A percentile compares a stretch with the other conserved stretches of the same genome.
These are phyloP conservation scores for Proteles cristata DNA, from an alignment of 2,113 vertebrate genomes.

Conservation along the genomic window DNA sequence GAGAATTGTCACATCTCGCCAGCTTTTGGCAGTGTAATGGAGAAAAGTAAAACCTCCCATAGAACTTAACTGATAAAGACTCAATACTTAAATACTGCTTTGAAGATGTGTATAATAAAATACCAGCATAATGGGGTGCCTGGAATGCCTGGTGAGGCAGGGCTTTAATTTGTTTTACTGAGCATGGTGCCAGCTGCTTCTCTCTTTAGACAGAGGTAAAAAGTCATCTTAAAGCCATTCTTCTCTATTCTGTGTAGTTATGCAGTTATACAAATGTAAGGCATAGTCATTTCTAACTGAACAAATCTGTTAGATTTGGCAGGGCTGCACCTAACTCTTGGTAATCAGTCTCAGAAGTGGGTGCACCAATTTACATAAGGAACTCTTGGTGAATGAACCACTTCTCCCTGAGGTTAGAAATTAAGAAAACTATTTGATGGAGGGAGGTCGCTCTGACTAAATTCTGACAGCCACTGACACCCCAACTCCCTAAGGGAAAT, in stretches of 20 bases:
- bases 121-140: conserved; percentile 56
- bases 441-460: not conserved
- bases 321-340: conserved; percentile 40
- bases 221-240: conserved; percentile 38
- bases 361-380: not conserved
- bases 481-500: not conserved
- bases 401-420: not conserved
- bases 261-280: conserved; percentile 43
- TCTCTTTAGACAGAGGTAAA: conserved; percentile 68
- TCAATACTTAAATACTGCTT: conserved; percentile 66
- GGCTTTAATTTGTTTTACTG: conserved; percentile 75
- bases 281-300: conserved; percentile 35
- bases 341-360: conserved; percentile 2
- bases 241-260: conserved; percentile 29
- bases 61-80: conserved; percentile 67
- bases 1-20: conserved; percentile 45
- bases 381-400: not conserved
- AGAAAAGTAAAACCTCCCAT: conserved; percentile 60
- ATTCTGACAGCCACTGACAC: not conserved
- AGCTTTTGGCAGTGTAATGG: conserved; percentile 66
- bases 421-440: not conserved
- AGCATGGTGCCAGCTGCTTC: conserved; percentile 68
- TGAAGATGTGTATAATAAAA: conserved; percentile 70
- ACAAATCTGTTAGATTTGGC: conserved; percentile 43
- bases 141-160: conserved; percentile 55